Evolutionary conservation across 2,113 vertebrate species (phyloP).

Genomic region (Megaptera novaeangliae): DNA sequence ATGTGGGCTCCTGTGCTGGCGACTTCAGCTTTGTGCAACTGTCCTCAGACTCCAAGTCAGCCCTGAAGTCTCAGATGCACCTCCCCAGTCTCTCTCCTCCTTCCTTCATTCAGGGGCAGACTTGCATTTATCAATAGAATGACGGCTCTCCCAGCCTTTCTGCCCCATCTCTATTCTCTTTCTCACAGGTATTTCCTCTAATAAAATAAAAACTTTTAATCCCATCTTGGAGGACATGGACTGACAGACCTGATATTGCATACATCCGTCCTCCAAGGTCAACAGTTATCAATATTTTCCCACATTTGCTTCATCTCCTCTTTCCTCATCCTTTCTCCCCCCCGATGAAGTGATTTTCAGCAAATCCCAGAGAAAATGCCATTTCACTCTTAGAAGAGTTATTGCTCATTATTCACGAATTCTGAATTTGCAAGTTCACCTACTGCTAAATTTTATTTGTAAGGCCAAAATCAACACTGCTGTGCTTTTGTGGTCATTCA

Average conservation of each 20-base stretch:
- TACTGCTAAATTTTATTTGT: background rate
- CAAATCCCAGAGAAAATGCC: background rate
- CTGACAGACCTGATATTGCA: background rate
- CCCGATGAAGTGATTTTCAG: background rate
- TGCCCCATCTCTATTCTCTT: background rate
- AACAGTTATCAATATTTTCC: background rate
- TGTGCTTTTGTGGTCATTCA: background rate
- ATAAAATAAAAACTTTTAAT: background rate
- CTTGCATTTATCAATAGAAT: background rate
- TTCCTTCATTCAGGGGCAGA: background rate
- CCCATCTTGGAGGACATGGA: background rate
- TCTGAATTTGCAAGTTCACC: background rate
- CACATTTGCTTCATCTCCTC: background rate
- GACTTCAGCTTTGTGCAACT: background rate
- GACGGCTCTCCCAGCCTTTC: background rate
- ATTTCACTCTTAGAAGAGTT: background rate
- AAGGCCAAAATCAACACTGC: background rate
- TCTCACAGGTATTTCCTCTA: background rate
- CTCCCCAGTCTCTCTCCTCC: background rate
- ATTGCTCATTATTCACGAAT: background rate
- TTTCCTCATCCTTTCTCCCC: background rate
- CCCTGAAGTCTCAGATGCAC: fast-evolving
- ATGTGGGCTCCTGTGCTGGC: background rate
- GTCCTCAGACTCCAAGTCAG: background rate
- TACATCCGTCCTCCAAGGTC: background rate